These are phyloP conservation scores for Cyphomyrmex costatus DNA, from an alignment of 1,140 invertebrate genomes.

Conservation along the genomic window DNA sequence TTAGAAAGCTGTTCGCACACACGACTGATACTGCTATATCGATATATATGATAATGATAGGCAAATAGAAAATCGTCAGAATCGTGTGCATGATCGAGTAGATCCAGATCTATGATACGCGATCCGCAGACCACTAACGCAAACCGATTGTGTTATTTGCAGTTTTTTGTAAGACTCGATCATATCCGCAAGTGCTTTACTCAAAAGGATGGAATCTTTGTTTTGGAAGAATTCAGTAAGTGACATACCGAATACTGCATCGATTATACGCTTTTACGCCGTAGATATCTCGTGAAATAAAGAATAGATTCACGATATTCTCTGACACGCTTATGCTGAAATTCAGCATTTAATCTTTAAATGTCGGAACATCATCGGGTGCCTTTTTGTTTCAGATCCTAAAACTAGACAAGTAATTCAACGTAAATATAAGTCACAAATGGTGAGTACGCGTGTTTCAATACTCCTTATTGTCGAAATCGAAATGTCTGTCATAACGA, in stretches of 20 bases:
- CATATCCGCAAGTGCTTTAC: constrained; percentile 99
- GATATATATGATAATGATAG: constrained; percentile 38
- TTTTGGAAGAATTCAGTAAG: constrained; percentile 99
- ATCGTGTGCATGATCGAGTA: constrained; percentile 73
- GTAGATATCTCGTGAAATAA: constrained; percentile 23
- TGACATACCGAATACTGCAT: constrained; percentile 79
- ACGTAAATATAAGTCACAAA: constrained; percentile 98
- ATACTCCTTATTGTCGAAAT: neutral
- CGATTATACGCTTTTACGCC: constrained; percentile 25
- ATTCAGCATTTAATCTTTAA: neutral
- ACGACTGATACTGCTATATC: constrained; percentile 55
- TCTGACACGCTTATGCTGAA: constrained; percentile 44
- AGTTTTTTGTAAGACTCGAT: constrained; percentile 99
- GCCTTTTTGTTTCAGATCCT: constrained; percentile 93
- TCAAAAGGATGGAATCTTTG: constrained; percentile 99
- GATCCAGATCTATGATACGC: constrained; percentile 36
- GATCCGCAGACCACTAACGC: constrained; percentile 63
- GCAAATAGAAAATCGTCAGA: constrained; percentile 57
- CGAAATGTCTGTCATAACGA: neutral
- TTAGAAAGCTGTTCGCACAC: constrained; percentile 60
- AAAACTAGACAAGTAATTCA: constrained; percentile 98
- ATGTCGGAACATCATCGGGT: neutral
- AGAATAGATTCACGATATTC: constrained; percentile 12
- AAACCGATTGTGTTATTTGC: constrained; percentile 88
- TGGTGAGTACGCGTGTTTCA: constrained; percentile 92